These are phyloP conservation scores for Hydropsyche betteni DNA, from an alignment of 2,888 invertebrate genomes.

Conservation along the genomic window DNA sequence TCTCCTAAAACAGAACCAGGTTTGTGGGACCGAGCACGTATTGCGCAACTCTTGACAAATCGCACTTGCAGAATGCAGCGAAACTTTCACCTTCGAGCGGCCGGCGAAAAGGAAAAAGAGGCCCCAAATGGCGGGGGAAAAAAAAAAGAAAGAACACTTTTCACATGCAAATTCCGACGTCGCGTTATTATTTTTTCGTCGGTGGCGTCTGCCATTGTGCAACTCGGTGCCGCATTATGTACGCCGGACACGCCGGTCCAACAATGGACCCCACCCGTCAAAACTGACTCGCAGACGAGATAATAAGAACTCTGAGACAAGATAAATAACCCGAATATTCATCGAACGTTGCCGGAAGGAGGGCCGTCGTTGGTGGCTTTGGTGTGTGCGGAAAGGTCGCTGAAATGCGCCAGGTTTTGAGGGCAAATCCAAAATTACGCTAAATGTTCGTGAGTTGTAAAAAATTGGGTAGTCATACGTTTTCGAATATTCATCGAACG, in stretches of 20 bases:
- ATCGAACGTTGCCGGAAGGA: too few species aligned
- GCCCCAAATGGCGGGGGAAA: too few species aligned
- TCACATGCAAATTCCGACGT: constrained; percentile 4
- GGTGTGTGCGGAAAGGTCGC: too few species aligned
- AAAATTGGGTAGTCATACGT: too few species aligned
- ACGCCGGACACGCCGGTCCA: neutral
- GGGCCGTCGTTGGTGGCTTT: too few species aligned
- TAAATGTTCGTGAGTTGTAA: too few species aligned
- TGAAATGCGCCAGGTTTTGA: too few species aligned
- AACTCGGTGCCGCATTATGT: neutral
- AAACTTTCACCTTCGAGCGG: neutral
- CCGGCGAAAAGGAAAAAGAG: neutral
- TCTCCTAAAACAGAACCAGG: too few species aligned
- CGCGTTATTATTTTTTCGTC: neutral
- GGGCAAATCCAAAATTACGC: too few species aligned
- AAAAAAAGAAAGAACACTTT: neutral
- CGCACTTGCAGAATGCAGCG: neutral
- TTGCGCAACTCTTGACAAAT: neutral
- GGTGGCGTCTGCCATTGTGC: constrained; percentile 5
- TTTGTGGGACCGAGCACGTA: too few species aligned
- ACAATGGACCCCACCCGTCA: constrained; percentile 14
- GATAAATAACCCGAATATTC: too few species aligned
- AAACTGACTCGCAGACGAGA: neutral
- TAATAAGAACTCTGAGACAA: neutral
- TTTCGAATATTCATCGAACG: too few species aligned